Conservation (phyloP, 2,113 vertebrate species). For the Toxotes chatareus region DNA sequence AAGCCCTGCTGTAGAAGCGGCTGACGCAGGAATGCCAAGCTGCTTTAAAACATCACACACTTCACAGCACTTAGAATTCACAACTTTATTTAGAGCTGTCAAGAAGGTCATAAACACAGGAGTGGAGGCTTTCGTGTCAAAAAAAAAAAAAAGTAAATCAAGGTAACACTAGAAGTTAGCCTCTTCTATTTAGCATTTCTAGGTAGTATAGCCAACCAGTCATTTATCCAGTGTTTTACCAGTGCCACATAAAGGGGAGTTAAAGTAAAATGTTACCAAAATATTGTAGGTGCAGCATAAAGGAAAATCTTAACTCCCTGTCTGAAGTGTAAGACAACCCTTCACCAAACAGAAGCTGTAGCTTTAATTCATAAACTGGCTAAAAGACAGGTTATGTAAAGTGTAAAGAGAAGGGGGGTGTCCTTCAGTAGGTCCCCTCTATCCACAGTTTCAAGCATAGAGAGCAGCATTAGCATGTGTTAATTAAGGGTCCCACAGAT, state of each 20-base stretch:
- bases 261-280: too few relatives aligned
- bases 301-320: not conserved
- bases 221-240: too few relatives aligned
- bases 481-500: not conserved
- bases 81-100: not conserved
- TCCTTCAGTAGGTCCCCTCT: not conserved
- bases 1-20: not conserved
- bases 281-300: not conserved
- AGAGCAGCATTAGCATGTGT: conserved; percentile 12
- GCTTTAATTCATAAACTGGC: not conserved
- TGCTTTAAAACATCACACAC: not conserved
- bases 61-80: not conserved
- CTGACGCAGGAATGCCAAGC: not conserved
- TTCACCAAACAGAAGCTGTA: too few relatives aligned
- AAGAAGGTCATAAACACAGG: not conserved
- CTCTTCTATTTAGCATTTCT: not conserved
- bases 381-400: not conserved
- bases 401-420: not conserved
- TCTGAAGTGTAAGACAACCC: not conserved
- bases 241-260: too few relatives aligned
- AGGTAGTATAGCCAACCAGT: not conserved
- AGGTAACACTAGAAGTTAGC: not conserved
- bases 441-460: not conserved
- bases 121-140: not conserved
- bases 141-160: not conserved